phyloP scores from a whole-genome alignment of 1,140 invertebrate genomes.

The Gonioctena quinquepunctata region DNA sequence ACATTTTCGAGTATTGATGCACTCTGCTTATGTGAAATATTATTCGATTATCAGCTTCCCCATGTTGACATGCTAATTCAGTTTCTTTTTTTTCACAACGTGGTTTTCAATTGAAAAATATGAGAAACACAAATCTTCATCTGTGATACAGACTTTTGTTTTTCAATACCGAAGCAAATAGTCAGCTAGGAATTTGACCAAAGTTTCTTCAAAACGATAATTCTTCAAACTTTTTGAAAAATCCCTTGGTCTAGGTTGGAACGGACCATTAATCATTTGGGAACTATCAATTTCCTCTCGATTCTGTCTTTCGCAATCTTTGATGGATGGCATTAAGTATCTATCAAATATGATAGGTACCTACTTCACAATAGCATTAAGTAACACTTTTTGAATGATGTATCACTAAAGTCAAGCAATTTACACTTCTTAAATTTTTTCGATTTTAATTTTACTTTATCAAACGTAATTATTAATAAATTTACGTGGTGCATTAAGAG shows the following conservation, averaged over 20 bases:
- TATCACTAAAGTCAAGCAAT: no score
- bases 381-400: no score
- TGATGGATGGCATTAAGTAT: slow-evolving; percentile 8
- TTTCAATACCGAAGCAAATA: slow-evolving; percentile 15
- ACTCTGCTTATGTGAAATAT: slow-evolving; percentile 40
- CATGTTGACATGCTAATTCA: slow-evolving; percentile 40
- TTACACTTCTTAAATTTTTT: no score
- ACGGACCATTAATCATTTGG: not conserved
- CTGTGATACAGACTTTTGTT: slow-evolving; percentile 40
- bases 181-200: slow-evolving; percentile 43
- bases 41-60: slow-evolving; percentile 41
- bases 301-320: not conserved
- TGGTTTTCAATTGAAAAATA: not conserved
- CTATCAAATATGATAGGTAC: slow-evolving; percentile 13
- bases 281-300: not conserved
- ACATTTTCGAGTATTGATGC: slow-evolving; percentile 27
- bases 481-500: no score
- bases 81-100: no score
- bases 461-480: no score
- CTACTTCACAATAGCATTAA: no score
- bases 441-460: no score
- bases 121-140: slow-evolving; percentile 14
- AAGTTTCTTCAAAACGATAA: slow-evolving; percentile 45
- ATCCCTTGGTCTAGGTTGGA: slow-evolving; percentile 43
- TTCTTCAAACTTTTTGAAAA: slow-evolving; percentile 45